A percentile compares a stretch with the other conserved stretches of the same genome.
These are phyloP conservation scores for Platycheirus albimanus DNA, from an alignment of 2,888 invertebrate species.

Conservation along the genomic window DNA sequence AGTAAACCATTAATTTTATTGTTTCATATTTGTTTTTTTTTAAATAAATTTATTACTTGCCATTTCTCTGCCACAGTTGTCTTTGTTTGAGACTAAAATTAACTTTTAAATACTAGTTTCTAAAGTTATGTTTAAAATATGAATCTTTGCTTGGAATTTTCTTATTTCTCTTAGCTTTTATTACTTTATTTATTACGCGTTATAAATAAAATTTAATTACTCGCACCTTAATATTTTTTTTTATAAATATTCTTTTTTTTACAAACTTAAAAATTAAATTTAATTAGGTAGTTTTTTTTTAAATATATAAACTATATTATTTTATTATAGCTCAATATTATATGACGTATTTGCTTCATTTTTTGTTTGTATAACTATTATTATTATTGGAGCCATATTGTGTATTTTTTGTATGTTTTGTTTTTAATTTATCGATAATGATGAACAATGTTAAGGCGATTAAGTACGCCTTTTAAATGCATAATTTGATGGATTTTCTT, in stretches of 20 bases:
- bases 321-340: conserved; percentile 44
- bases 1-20: conserved; percentile 30
- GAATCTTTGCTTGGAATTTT: conserved; percentile 37
- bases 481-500: conserved; percentile 55
- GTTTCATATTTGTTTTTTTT: conserved; percentile 34
- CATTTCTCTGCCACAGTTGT: conserved; percentile 58
- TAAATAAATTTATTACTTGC: conserved; percentile 46
- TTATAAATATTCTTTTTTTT: conserved; percentile 60
- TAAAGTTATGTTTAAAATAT: conserved; percentile 21
- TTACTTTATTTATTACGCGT: conserved; percentile 49
- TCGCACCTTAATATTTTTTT: conserved; percentile 46
- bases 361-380: conserved; percentile 42
- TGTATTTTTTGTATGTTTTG: conserved; percentile 29
- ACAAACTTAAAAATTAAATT: conserved; percentile 66
- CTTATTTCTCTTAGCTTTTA: conserved; percentile 36
- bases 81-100: conserved; percentile 64
- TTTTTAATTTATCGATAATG: conserved; percentile 44
- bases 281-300: conserved; percentile 54
- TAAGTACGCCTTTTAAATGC: conserved; percentile 53
- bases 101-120: conserved; percentile 23
- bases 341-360: conserved; percentile 27
- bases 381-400: conserved; percentile 41
- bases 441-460: conserved; percentile 50
- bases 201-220: conserved; percentile 62
- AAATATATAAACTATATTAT: conserved; percentile 41